Evolutionary conservation across 2,797 vertebrate genomes (phyloP).

Genomic region (Intellagama lesueurii): DNA sequence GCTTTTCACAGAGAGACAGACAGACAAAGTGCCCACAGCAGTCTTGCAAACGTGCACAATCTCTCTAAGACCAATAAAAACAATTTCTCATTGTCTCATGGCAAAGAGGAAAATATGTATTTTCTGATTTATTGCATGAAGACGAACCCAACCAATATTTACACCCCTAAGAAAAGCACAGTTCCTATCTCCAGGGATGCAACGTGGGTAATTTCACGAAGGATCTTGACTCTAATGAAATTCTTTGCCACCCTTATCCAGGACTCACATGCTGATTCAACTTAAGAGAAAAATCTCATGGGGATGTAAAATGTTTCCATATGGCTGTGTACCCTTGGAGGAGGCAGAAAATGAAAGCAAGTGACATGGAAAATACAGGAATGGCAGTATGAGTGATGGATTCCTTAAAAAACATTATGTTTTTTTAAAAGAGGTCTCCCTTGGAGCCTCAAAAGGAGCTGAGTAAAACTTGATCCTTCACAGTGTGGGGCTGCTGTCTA

Average conservation of each 20-base stretch:
- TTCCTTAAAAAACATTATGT: background rate
- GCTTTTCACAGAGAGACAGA: too few relatives aligned
- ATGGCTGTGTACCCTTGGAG: slow-evolving; percentile 1
- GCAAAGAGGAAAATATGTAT: too few relatives aligned
- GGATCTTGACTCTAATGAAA: background rate
- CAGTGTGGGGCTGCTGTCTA: slow-evolving; percentile 7
- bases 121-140: too few relatives aligned
- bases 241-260: background rate
- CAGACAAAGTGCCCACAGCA: too few relatives aligned
- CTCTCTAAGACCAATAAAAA: too few relatives aligned
- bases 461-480: slow-evolving; percentile 7
- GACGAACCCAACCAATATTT: too few relatives aligned
- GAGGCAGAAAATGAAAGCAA: background rate
- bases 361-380: background rate
- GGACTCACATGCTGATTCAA: background rate
- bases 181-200: background rate
- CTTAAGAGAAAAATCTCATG: background rate
- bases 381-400: background rate
- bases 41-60: too few relatives aligned
- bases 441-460: background rate
- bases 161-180: too few relatives aligned
- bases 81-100: too few relatives aligned
- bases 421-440: background rate
- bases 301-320: background rate
- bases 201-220: background rate